Evolutionary conservation across 2,113 vertebrate genomes (phyloP).

Genomic region (Myotis yumanensis): DNA sequence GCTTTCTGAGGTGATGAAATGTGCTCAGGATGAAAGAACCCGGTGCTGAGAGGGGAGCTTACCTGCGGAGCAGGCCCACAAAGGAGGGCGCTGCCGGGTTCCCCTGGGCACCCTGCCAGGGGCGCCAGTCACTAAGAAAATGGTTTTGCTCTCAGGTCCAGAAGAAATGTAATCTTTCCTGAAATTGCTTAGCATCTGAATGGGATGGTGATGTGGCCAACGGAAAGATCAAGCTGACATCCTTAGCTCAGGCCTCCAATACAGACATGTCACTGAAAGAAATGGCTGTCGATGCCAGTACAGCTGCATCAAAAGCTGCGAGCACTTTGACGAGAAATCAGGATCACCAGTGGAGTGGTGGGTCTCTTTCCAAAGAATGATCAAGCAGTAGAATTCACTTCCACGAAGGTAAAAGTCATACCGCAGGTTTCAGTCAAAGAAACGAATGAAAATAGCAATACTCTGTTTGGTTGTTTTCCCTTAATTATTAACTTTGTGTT

Average conservation of each 20-base stretch:
- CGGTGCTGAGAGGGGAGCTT: neutral
- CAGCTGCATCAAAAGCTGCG: neutral
- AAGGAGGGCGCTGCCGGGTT: neutral
- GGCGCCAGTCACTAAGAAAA: neutral
- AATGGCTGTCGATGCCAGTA: neutral
- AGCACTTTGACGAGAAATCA: neutral
- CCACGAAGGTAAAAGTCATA: neutral
- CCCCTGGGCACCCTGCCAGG: neutral
- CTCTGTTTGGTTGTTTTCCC: neutral
- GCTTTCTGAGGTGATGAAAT: neutral
- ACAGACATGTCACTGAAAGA: neutral
- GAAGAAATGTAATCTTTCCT: constrained; percentile 12
- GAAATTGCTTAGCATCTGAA: neutral
- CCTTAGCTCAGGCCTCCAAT: constrained; percentile 3
- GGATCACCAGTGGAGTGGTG: neutral
- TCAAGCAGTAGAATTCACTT: neutral
- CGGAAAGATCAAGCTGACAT: neutral
- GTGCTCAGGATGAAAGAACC: neutral
- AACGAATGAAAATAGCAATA: neutral
- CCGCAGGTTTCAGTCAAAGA: neutral
- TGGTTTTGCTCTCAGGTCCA: neutral
- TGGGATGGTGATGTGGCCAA: fast-evolving
- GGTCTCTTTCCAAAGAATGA: neutral
- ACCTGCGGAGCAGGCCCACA: neutral
- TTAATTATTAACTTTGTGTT: constrained; percentile 46